Evolutionary conservation across 1,140 invertebrate genomes (phyloP).

Genomic region (Ips nitidus): DNA sequence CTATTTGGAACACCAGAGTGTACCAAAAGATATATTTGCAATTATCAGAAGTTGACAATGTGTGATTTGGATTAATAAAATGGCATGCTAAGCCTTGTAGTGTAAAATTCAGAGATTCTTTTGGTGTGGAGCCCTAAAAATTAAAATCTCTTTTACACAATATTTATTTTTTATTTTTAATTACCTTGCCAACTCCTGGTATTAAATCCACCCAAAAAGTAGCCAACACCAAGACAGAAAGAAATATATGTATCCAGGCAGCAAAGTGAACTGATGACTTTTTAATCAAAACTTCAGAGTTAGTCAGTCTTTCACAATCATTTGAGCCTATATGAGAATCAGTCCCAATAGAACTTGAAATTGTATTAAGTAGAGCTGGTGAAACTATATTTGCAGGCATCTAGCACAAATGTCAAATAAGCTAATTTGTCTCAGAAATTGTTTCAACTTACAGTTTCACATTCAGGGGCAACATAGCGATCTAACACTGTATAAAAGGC

Average conservation of each 20-base stretch:
- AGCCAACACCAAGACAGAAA: conserved; percentile 51
- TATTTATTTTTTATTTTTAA: not conserved
- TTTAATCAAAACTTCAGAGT: conserved; percentile 23
- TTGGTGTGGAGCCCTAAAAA: conserved; percentile 41
- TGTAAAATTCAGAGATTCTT: conserved; percentile 46
- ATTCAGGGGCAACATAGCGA: conserved; percentile 29
- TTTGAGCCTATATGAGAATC: conserved; percentile 10
- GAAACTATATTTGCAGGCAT: conserved; percentile 36
- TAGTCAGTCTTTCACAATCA: conserved; percentile 6
- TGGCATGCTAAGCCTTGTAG: conserved; percentile 47
- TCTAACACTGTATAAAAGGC: conserved; percentile 59
- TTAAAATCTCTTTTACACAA: conserved; percentile 10
- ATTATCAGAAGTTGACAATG: conserved; percentile 20
- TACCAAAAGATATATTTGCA: conserved; percentile 55
- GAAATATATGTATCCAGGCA: conserved; percentile 56
- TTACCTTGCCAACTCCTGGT: conserved; percentile 56
- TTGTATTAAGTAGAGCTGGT: conserved; percentile 55
- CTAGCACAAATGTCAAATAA: conserved; percentile 26
- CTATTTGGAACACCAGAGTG: conserved; percentile 56
- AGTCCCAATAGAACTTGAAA: conserved; percentile 48
- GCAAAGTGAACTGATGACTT: conserved; percentile 48
- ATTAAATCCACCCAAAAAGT: conserved; percentile 56
- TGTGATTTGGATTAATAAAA: conserved; percentile 37
- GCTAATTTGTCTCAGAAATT: not conserved
- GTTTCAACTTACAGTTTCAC: conserved; percentile 19